Base-by-base conservation (phyloP, 2,888 invertebrate species). In the Tachystola acroxantha region DNA sequence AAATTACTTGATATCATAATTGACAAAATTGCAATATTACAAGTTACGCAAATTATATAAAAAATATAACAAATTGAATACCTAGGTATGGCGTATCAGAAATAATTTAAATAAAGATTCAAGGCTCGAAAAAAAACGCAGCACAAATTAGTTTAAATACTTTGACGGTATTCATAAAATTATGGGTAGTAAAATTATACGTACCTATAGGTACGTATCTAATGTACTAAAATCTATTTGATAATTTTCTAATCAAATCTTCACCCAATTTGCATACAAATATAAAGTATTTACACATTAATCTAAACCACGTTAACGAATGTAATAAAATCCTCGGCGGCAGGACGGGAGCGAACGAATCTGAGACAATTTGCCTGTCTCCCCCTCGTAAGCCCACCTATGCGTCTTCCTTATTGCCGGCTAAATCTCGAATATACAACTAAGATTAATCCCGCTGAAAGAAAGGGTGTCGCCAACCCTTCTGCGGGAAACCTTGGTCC, bases 351-450 rank as follows among this genome's bases (percentile, higher is more conserved):
- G 71, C 13, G 72, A 64, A 64, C 65, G 77, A 77, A 80, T 79
- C 78, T 77, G 77, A 85, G 85, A 86, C 85, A 85, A 84, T 87
- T 86, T 81, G 82, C 80, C 72, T 61, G 60, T 64, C 67, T 57
- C 74, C 60, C 80, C 73, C 69, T 54, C 46, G 59, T 85, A 82
- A 84, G 82, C 84, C 79, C 75, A 84, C 84, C 85, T 82, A 85
- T 86, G 76, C 68, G 69, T 86, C 86, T 85, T 85, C 84, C 85
- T 86, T 86, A 85, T 80, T 76, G 82, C 78, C 72, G 72, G 66
- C 81, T 81, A 81, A 82, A 85, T 84, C 84, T 84, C 77, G 73
- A 81, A 85, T 81, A 84, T 84, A 85, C 85, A 86, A 82, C 80
- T 78, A 74, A 84, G 82, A 85, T 85, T 86, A 86, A 84, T 82